A percentile compares a stretch with the other conserved stretches of the same genome.
Conservation (phyloP, 2,888 invertebrate genomes). For the Atrina japonica region DNA sequence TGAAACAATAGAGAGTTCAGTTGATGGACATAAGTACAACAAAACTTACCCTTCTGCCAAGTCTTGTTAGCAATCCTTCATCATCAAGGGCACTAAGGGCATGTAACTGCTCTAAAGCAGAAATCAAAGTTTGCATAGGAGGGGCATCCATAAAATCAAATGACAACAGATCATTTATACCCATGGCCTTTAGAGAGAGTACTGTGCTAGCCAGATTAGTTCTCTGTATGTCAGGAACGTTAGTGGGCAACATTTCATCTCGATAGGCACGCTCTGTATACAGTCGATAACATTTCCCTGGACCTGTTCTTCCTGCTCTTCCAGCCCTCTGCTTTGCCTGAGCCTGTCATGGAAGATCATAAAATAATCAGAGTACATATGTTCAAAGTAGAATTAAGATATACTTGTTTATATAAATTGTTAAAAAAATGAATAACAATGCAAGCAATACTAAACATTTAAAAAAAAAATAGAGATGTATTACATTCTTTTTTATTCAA, state of each 20-base stretch:
- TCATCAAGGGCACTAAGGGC: slow-evolving; percentile 98
- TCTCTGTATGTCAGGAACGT: slow-evolving; percentile 98
- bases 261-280: slow-evolving; percentile 99
- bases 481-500: no score
- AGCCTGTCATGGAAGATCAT: slow-evolving; percentile 85
- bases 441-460: no score
- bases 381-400: no score
- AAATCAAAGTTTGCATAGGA: slow-evolving; percentile 97
- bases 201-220: slow-evolving; percentile 98
- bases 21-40: not conserved
- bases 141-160: slow-evolving; percentile 99
- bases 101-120: slow-evolving; percentile 98
- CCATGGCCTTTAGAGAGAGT: slow-evolving; percentile 98
- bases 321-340: slow-evolving; percentile 99
- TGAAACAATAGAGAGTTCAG: no score
- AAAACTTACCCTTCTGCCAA: slow-evolving; percentile 84
- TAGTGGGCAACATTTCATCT: slow-evolving; percentile 93
- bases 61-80: slow-evolving; percentile 83
- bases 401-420: no score
- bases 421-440: no score
- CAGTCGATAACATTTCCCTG: slow-evolving; percentile 97
- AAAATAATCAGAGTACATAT: no score
- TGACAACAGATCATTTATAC: slow-evolving; percentile 97
- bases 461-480: no score
- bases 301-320: slow-evolving; percentile 97